These are phyloP conservation scores for Remorina albescens DNA, from an alignment of 2,797 vertebrate genomes.

Conservation along the genomic window DNA sequence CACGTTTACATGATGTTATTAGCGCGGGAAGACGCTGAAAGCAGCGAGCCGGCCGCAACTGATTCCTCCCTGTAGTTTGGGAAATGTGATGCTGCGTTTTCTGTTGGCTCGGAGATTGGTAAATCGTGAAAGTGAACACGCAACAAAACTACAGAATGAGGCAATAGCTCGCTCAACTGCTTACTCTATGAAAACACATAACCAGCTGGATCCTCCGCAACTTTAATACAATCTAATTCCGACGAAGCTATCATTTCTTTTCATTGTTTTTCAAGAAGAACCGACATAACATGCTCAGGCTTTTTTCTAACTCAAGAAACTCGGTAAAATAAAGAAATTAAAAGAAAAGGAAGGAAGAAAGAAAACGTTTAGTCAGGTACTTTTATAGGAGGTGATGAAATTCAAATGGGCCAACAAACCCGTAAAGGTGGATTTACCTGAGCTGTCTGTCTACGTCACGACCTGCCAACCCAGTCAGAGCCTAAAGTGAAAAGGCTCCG, in stretches of 20 bases:
- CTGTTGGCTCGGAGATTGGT: conserved; percentile 41
- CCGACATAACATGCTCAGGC: not conserved
- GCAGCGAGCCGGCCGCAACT: conserved; percentile 70
- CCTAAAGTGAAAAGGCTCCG: not conserved
- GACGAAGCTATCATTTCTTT: not conserved
- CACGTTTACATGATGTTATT: conserved; percentile 35
- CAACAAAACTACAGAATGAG: not conserved
- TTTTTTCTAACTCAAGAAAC: not conserved
- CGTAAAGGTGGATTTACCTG: not conserved
- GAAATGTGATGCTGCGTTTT: conserved; percentile 61
- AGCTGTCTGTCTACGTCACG: not conserved
- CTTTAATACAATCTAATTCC: not conserved
- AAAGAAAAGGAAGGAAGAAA: not conserved
- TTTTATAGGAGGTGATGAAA: not conserved
- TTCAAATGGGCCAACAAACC: not conserved
- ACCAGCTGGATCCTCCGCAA: not conserved
- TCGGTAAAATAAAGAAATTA: not conserved
- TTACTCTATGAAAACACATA: not conserved
- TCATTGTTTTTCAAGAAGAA: not conserved
- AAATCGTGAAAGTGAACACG: conserved; percentile 1
- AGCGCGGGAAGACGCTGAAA: conserved; percentile 46
- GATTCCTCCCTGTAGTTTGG: conserved; percentile 58
- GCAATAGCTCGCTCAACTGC: not conserved
- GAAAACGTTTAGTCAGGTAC: not conserved
- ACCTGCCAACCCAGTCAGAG: not conserved